A percentile compares a stretch with the other conserved stretches of the same genome.
phyloP scores from a whole-genome alignment of 2,888 invertebrate species.

The Lasioglossum morio region DNA sequence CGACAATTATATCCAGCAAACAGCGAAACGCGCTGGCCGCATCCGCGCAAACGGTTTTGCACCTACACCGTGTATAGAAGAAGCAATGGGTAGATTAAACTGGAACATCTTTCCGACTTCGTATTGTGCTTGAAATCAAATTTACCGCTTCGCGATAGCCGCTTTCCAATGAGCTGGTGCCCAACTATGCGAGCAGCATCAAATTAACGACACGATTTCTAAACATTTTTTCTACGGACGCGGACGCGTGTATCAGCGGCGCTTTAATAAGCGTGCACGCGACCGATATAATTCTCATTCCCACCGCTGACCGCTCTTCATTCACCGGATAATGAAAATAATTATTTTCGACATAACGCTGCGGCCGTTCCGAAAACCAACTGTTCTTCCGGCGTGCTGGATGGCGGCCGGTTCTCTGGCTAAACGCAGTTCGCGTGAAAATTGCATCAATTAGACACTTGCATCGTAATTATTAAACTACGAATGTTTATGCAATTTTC shows the following conservation, averaged over 20 bases:
- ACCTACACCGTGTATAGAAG: neutral
- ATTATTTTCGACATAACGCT: neutral
- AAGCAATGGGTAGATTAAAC: neutral
- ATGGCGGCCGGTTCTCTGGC: neutral
- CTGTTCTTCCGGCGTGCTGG: neutral
- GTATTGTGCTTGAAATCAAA: slow-evolving; percentile 59
- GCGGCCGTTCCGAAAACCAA: neutral
- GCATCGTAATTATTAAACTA: neutral
- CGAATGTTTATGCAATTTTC: too few species aligned
- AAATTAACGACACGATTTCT: slow-evolving; percentile 68
- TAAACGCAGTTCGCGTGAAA: neutral
- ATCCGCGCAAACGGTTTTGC: neutral
- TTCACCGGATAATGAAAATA: neutral
- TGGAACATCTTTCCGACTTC: slow-evolving; percentile 15
- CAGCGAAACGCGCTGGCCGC: neutral
- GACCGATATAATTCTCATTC: neutral
- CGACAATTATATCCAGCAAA: neutral
- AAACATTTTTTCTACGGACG: slow-evolving; percentile 47
- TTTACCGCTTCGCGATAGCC: slow-evolving; percentile 50
- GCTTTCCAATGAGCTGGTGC: slow-evolving; percentile 62
- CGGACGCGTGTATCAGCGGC: slow-evolving; percentile 4
- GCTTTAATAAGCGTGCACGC: slow-evolving; percentile 39
- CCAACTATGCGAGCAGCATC: slow-evolving; percentile 63
- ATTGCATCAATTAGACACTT: neutral
- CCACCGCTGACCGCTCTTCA: neutral